Base-by-base conservation (phyloP, 2,888 invertebrate species). In the Spodoptera picta region DNA sequence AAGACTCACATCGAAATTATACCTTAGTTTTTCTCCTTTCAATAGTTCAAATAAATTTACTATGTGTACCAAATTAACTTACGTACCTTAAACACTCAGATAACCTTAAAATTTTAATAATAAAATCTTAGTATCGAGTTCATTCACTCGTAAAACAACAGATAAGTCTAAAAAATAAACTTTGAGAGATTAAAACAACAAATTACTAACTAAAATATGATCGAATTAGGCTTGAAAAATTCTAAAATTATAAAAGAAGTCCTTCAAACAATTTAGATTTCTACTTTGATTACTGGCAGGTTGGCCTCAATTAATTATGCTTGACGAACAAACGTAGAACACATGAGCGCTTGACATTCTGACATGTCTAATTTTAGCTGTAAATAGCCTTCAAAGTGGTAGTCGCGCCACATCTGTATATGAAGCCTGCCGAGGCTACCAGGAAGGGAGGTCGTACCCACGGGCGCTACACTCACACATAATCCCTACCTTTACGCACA, bases 381-480 rank as follows among this genome's bases (percentile, higher is more conserved):
- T 56, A 44, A 60, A 52, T 49, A 66, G n/a, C 69, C 63, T 69
- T 71, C 70, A 44, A 27, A 53, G 53, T 53, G n/a, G 42, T 58
- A 50, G 41, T 24, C n/a, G 23, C 7, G 41, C 46, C 57, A 55
- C 50, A 61, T 57, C 71, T 71, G 72, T 67, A 59, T 61, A 50
- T 71, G 59, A 63, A 69, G 60, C 54, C 57, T 61, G 51, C 27
- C 68, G 63, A 76, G 77, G 75, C 82, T 86, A 78, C 59, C 70
- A 75, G 70, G 73, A 73, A 75, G 66, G 79, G 65, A 69, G 73
- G 79, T 69, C 71, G 65, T 73, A 69, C 50, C 65, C 59, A 45
- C 59, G 64, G 73, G 69, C 67, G 73, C 74, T 68, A 72, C 73
- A 70, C 78, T 76, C 79, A 77, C 83, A 71, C 78, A 81, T 76